Conservation (phyloP, 2,113 vertebrate species). For the Sapajus apella region DNA sequence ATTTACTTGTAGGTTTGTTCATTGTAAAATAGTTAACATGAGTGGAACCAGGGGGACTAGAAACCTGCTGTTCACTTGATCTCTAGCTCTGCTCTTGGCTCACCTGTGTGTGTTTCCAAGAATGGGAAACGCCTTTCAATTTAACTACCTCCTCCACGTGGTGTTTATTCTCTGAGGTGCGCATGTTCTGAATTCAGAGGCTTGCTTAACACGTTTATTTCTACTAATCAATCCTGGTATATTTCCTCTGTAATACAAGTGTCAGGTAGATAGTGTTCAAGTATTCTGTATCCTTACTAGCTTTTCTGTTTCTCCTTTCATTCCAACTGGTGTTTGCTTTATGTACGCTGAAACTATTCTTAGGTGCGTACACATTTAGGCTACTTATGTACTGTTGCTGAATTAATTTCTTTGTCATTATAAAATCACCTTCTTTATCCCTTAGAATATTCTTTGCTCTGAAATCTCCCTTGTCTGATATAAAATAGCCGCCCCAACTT, state of each 20-base stretch:
- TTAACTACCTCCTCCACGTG: neutral
- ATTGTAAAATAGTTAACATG: neutral
- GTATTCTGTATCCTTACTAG: neutral
- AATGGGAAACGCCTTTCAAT: neutral
- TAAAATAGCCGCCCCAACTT: neutral
- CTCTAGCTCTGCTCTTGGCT: neutral
- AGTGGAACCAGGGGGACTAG: neutral
- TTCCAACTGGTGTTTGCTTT: constrained; percentile 4
- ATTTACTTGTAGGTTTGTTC: neutral
- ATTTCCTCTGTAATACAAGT: neutral
- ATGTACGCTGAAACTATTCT: neutral
- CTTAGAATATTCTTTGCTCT: neutral
- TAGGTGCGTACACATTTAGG: neutral
- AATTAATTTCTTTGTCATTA: neutral
- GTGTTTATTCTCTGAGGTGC: neutral
- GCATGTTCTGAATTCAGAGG: neutral
- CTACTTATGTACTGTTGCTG: neutral
- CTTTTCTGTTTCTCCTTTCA: neutral
- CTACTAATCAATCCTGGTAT: neutral
- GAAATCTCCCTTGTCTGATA: neutral
- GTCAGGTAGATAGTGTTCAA: neutral
- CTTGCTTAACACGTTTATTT: neutral
- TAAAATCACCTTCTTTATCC: neutral
- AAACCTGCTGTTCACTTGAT: neutral
- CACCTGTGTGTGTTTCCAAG: neutral